Evolutionary conservation across 2,797 vertebrate genomes (phyloP).

Genomic region (Melanotaenia boesemani): DNA sequence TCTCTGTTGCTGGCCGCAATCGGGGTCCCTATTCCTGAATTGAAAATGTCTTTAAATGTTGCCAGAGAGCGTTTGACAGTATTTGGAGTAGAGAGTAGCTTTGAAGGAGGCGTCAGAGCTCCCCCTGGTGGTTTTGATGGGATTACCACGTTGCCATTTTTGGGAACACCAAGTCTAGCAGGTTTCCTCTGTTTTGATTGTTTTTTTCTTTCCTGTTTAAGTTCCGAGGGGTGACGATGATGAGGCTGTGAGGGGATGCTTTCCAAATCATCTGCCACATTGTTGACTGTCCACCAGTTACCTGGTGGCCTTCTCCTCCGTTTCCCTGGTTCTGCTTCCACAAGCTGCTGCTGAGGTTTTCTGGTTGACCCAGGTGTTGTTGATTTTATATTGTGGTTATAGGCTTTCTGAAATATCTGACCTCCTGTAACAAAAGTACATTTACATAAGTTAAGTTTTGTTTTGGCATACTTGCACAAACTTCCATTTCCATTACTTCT

Average conservation of each 20-base stretch:
- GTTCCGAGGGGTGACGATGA: slow-evolving; percentile 17
- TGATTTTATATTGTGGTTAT: slow-evolving; percentile 27
- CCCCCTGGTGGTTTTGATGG: slow-evolving; percentile 26
- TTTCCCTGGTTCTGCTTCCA: not conserved
- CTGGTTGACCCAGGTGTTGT: not conserved
- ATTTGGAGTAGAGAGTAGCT: slow-evolving; percentile 40
- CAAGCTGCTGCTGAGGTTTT: slow-evolving; percentile 10
- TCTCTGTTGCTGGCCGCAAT: slow-evolving; percentile 1
- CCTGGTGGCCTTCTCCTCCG: slow-evolving; percentile 50
- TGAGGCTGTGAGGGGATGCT: not conserved
- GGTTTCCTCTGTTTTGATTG: slow-evolving; percentile 21
- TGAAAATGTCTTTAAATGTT: slow-evolving; percentile 58
- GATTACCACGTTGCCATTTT: slow-evolving; percentile 11
- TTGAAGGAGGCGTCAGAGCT: slow-evolving; percentile 14
- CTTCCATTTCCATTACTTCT: too few species aligned
- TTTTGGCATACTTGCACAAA: too few species aligned
- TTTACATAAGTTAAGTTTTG: not conserved
- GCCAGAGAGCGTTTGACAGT: slow-evolving; percentile 61
- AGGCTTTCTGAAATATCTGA: slow-evolving; percentile 57
- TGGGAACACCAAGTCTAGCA: slow-evolving; percentile 7
- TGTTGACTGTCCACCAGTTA: slow-evolving; percentile 61
- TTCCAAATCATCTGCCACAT: slow-evolving; percentile 6
- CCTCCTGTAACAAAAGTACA: slow-evolving; percentile 58
- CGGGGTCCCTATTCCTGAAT: slow-evolving; percentile 15
- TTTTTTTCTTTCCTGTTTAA: slow-evolving; percentile 1